Conservation (phyloP, 1,140 invertebrate species). For the Pomacea maculata region DNA sequence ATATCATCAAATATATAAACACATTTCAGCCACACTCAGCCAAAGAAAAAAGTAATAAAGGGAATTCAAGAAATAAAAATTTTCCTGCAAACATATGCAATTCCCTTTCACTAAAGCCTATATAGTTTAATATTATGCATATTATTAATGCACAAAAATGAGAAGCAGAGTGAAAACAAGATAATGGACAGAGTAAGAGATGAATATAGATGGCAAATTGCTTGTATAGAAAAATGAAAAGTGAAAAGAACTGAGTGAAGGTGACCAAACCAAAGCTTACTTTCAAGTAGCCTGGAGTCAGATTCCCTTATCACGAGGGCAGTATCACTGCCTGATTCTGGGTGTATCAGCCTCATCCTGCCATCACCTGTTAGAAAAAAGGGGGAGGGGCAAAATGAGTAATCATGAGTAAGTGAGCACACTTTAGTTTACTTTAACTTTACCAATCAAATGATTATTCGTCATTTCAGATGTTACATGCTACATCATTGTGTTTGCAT, state of each 20-base stretch:
- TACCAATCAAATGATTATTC: too few species aligned
- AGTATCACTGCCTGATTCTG: slow-evolving; percentile 6
- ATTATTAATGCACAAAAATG: background rate
- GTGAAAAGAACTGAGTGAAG: background rate
- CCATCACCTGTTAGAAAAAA: slow-evolving; percentile 28
- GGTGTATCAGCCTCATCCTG: slow-evolving; percentile 33
- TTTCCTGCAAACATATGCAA: too few species aligned
- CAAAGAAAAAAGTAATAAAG: background rate
- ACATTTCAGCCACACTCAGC: background rate
- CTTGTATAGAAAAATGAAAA: background rate
- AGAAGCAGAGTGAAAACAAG: background rate
- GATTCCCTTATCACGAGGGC: slow-evolving; percentile 20
- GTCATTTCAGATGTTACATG: too few species aligned
- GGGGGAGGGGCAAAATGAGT: too few species aligned
- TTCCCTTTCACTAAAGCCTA: background rate
- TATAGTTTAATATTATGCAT: too few species aligned
- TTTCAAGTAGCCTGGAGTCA: slow-evolving; percentile 34
- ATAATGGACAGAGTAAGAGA: background rate
- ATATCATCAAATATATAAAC: background rate
- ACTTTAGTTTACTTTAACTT: too few species aligned
- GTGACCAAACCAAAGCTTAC: slow-evolving; percentile 15
- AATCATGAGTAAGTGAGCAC: too few species aligned
- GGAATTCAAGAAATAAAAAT: background rate
- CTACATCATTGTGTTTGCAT: too few species aligned
- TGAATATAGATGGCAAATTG: background rate